Conservation (phyloP, 2,797 vertebrate genomes). For the Calcarius lapponicus region DNA sequence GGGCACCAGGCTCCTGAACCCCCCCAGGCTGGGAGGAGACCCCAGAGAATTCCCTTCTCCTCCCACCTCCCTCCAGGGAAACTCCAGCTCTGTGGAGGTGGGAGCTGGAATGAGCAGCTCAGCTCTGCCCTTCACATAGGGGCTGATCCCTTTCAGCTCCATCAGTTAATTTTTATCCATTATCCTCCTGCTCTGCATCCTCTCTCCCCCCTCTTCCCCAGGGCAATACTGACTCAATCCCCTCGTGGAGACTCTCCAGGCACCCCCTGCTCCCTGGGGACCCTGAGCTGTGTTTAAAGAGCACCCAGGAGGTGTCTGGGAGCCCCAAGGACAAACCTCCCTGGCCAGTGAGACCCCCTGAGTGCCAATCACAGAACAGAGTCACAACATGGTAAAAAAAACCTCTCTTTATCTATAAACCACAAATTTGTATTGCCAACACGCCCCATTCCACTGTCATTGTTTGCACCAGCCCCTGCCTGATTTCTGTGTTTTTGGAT, state of each 20-base stretch:
- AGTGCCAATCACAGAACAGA: not conserved
- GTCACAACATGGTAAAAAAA: not conserved
- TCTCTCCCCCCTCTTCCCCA: not conserved
- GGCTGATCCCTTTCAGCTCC: not conserved
- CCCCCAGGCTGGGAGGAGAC: not conserved
- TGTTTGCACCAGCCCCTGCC: not conserved
- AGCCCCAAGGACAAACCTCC: accelerated
- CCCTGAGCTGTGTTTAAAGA: not conserved
- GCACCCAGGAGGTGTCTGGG: not conserved
- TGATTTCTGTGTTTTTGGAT: not conserved
- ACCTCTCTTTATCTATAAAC: accelerated
- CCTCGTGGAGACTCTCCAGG: not conserved
- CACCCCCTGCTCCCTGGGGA: not conserved
- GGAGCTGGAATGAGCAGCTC: not conserved
- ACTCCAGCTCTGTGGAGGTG: not conserved
- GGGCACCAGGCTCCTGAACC: not conserved
- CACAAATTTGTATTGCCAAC: accelerated
- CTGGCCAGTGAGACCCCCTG: not conserved
- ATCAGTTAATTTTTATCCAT: not conserved
- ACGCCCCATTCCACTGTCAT: not conserved
- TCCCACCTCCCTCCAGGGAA: not conserved
- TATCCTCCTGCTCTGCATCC: not conserved
- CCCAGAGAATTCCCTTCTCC: not conserved
- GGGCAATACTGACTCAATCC: not conserved
- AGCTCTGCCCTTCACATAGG: not conserved